Evolutionary conservation across 1,140 invertebrate genomes (phyloP).

Genomic region (Caenorhabditis elegans): DNA sequence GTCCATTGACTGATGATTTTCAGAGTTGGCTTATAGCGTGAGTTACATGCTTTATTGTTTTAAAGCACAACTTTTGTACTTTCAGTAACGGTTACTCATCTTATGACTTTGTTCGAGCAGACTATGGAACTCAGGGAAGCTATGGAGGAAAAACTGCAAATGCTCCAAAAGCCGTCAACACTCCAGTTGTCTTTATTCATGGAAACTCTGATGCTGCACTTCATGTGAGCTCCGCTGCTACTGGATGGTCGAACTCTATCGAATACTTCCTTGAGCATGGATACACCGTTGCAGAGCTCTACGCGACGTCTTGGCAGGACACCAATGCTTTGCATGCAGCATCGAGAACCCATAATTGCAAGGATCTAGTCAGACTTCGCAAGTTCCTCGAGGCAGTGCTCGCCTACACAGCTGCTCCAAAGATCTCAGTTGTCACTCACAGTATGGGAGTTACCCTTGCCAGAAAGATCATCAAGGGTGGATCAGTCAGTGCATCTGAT

Average conservation of each 20-base stretch:
- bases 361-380: constrained; percentile 44
- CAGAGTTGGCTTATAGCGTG: constrained; percentile 37
- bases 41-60: background rate
- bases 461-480: constrained; percentile 55
- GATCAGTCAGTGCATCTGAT: constrained; percentile 28
- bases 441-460: constrained; percentile 60
- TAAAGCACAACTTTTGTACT: background rate
- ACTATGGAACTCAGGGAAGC: constrained; percentile 50
- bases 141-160: constrained; percentile 41
- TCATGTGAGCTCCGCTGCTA: background rate
- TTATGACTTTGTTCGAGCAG: constrained; percentile 46
- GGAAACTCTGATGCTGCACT: constrained; percentile 51
- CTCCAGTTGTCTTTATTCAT: constrained; percentile 52
- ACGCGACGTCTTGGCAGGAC: constrained; percentile 57
- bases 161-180: constrained; percentile 35
- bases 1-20: constrained; percentile 27
- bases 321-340: constrained; percentile 40
- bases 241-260: constrained; percentile 37
- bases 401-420: constrained; percentile 46
- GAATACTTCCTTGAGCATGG: constrained; percentile 50
- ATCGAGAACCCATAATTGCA: constrained; percentile 48
- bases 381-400: constrained; percentile 56
- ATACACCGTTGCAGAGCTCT: constrained; percentile 52
- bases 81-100: constrained; percentile 48
- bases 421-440: constrained; percentile 55